Percentiles rank a stretch among this genome's conserved stretches.
phyloP scores from a whole-genome alignment of 2,797 vertebrate species.

The Oophaga sylvatica region DNA sequence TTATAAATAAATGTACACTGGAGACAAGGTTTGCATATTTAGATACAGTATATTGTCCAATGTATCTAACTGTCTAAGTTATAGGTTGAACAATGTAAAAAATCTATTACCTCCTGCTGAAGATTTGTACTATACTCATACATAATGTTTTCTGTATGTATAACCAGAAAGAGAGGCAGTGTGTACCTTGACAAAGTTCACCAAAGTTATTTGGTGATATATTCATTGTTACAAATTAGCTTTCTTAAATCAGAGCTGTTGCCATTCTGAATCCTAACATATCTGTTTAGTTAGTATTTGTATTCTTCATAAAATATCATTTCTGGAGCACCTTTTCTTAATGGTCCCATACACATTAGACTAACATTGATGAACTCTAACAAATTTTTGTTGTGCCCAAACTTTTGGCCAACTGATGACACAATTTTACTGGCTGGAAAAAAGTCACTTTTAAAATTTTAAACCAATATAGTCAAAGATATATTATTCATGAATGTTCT shows the following conservation, averaged over 20 bases:
- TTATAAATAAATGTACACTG: slow-evolving; percentile 14
- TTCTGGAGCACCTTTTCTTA: background rate
- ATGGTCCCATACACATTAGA: too few species aligned
- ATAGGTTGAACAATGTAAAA: background rate
- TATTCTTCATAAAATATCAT: background rate
- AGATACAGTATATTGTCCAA: background rate
- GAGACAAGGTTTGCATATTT: slow-evolving; percentile 1
- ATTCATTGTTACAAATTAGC: background rate
- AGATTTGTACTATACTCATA: background rate
- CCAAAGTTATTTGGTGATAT: background rate
- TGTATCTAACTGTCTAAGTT: too few species aligned
- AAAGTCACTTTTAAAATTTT: too few species aligned
- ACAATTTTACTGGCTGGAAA: too few species aligned
- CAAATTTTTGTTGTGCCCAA: too few species aligned
- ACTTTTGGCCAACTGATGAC: too few species aligned
- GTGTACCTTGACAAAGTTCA: background rate
- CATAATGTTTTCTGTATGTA: background rate
- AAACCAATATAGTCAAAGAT: too few species aligned
- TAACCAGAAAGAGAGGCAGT: background rate
- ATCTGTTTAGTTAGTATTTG: background rate
- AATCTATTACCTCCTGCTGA: background rate
- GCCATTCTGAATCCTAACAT: background rate
- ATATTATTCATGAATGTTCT: too few species aligned
- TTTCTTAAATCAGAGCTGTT: background rate
- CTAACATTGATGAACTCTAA: too few species aligned